Evolutionary conservation across 2,113 vertebrate genomes (phyloP), one percentile per base, ranked within the genome.

Genomic region (Equus quagga): DNA sequence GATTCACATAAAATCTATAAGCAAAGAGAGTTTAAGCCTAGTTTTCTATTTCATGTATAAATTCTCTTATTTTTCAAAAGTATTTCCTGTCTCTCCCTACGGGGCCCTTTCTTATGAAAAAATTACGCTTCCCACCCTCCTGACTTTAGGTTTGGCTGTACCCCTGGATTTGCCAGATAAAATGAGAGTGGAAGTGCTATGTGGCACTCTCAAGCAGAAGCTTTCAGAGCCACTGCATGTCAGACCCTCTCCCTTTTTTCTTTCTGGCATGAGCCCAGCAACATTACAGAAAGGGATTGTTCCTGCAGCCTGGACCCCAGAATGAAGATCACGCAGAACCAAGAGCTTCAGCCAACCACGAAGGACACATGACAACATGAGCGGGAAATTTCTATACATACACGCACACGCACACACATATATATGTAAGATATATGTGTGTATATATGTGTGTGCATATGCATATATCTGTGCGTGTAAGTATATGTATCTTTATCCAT

Each of bases 41-140:
- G 28, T 67, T 93, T 90, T 83, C 54, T 81, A 3, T 75, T 95
- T 91, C 69, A 70, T 21, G 56, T 46, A 28, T 58, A 90, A 51
- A 14, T 95, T 87, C 72, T 75, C 13, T 78, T 49, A 65, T 72
- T 97, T 96, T 95, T 56, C 60, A 72, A 56, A 89, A 82, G 9
- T 33, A 41, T 67, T 73, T 92, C 33, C 44, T 64, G 21, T 89
- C 65, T 58, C 64, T 87, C 49, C 65, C 28, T 87, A 15, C 15
- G 18, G 41, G 31, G 12, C 62, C 36, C 26, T 73, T 36, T 62
- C 28, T 75, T 92, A 2, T 91, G n/a, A 73, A 86, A 88, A 95
- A 96, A 94, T 51, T 64, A 72, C 67, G 28, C 41, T 62, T 86
- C 23, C n/a, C 10, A 70, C 9, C 28, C 28, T 54, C 69, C 56